Evolutionary conservation across 2,888 invertebrate genomes (phyloP).

Genomic region (Endomychus coccineus): DNA sequence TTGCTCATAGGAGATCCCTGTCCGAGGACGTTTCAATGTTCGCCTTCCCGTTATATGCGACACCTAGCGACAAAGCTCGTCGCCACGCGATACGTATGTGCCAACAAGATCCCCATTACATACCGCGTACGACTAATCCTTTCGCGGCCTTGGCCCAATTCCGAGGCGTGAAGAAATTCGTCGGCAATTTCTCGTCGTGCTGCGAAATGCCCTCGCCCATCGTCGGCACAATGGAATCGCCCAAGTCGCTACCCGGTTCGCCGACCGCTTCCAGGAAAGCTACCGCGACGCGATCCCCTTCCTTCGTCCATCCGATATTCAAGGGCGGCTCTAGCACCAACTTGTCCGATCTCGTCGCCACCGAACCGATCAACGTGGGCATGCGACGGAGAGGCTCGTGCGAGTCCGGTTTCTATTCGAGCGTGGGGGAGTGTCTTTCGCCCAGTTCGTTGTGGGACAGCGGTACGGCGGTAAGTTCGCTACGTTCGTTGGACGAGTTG

Average conservation of each 20-base stretch:
- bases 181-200: slow-evolving; percentile 73
- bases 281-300: slow-evolving; percentile 41
- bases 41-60: slow-evolving; percentile 51
- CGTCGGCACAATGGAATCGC: slow-evolving; percentile 35
- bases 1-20: slow-evolving; percentile 63
- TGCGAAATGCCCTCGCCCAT: slow-evolving; percentile 69
- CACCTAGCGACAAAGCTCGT: slow-evolving; percentile 65
- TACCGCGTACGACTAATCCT: slow-evolving; percentile 62
- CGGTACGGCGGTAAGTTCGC: slow-evolving; percentile 51
- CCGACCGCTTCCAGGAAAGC: slow-evolving; percentile 44
- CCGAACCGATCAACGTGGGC: slow-evolving; percentile 25
- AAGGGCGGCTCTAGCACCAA: slow-evolving; percentile 37
- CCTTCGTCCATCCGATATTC: slow-evolving; percentile 51
- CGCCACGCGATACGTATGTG: slow-evolving; percentile 74
- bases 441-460: slow-evolving; percentile 48
- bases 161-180: slow-evolving; percentile 74
- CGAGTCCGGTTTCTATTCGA: slow-evolving; percentile 85
- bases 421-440: slow-evolving; percentile 55
- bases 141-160: slow-evolving; percentile 68
- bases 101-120: slow-evolving; percentile 74
- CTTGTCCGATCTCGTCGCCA: slow-evolving; percentile 35
- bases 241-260: slow-evolving; percentile 49
- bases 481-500: slow-evolving; percentile 54
- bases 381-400: slow-evolving; percentile 74
- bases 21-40: slow-evolving; percentile 62